phyloP scores from a whole-genome alignment of 1,140 invertebrate genomes.

The Drosophila willistoni region DNA sequence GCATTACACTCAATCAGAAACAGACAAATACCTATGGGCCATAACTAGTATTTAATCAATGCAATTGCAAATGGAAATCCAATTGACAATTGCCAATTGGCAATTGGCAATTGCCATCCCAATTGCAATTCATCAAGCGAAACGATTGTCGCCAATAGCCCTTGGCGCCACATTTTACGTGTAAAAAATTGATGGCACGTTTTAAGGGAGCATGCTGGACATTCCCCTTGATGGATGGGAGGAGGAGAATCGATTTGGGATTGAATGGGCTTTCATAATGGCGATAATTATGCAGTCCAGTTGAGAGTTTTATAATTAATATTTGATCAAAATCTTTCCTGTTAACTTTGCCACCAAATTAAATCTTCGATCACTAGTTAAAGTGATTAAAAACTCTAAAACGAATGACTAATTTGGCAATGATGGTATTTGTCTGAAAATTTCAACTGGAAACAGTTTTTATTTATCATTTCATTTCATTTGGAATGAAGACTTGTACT shows the following conservation, averaged over 20 bases:
- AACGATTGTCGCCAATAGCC: conserved; percentile 28
- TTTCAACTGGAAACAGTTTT: too few species aligned
- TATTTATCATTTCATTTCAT: too few species aligned
- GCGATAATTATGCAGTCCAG: too few species aligned
- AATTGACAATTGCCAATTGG: conserved; percentile 14
- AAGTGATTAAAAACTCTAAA: too few species aligned
- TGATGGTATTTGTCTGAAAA: too few species aligned
- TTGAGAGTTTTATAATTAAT: too few species aligned
- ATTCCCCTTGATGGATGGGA: conserved; percentile 14
- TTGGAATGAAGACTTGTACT: too few species aligned
- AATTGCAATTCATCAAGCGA: conserved; percentile 40
- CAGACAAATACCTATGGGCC: conserved; percentile 38
- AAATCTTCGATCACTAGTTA: too few species aligned
- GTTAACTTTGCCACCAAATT: too few species aligned
- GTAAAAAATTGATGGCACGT: conserved; percentile 14
- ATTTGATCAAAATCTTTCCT: too few species aligned
- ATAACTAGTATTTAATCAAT: conserved; percentile 53
- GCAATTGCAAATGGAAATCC: conserved; percentile 42
- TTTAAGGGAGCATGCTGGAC: conserved; percentile 16
- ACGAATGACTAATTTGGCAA: too few species aligned
- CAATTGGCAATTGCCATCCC: conserved; percentile 18
- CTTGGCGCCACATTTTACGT: conserved; percentile 30
- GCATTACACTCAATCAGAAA: conserved; percentile 39
- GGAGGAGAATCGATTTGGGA: background rate
- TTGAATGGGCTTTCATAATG: too few species aligned